Evolutionary conservation across 1,140 invertebrate genomes (phyloP).

Genomic region (Heliconius eleuchia): DNA sequence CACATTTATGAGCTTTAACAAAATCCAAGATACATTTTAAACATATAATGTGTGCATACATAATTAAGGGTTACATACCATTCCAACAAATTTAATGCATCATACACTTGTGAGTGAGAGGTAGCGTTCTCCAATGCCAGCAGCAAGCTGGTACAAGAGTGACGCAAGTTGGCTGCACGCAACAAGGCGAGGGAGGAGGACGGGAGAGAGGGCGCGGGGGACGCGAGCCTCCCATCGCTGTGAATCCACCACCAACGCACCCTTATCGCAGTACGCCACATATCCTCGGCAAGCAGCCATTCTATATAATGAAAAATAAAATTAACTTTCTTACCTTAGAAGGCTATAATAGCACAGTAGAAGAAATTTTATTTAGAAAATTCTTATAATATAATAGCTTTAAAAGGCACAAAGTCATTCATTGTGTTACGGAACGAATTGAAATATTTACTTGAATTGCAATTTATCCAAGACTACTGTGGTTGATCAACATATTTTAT

Average conservation of each 20-base stretch:
- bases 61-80: conserved; percentile 70
- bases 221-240: conserved; percentile 59
- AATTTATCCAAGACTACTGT: no score
- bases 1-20: no score
- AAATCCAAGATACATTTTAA: conserved; percentile 30
- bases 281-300: conserved; percentile 66
- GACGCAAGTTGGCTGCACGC: conserved; percentile 69
- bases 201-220: conserved; percentile 65
- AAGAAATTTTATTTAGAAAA: no score
- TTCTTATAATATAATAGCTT: no score
- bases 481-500: no score
- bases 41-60: no score
- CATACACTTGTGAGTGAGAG: conserved; percentile 80
- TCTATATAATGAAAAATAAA: conserved; percentile 47
- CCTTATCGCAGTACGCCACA: conserved; percentile 68
- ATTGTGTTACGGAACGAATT: no score
- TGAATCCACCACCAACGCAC: conserved; percentile 81
- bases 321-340: neutral
- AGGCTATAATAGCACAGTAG: neutral
- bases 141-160: conserved; percentile 78
- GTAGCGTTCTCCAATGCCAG: conserved; percentile 84
- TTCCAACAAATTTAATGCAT: conserved; percentile 79
- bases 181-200: conserved; percentile 76
- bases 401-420: no score
- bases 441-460: no score